Conservation (phyloP, 92 coral and sea anemone genomes). For the Paragorgia papillata region DNA sequence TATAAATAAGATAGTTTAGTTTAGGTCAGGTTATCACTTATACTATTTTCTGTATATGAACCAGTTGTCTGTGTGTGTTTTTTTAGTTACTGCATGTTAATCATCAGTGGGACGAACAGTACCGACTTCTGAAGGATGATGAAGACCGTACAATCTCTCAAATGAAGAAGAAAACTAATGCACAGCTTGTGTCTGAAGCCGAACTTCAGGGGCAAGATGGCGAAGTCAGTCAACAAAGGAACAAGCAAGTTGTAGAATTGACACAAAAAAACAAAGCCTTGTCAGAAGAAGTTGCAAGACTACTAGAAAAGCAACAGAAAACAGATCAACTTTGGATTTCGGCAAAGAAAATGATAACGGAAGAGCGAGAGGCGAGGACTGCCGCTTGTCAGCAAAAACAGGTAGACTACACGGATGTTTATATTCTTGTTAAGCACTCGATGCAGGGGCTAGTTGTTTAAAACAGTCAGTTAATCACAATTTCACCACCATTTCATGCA, state of each 20-base stretch:
- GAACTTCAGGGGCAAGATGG: neutral
- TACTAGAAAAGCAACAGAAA: slow-evolving; percentile 66
- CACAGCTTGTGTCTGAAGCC: neutral
- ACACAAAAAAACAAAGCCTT: slow-evolving; percentile 67
- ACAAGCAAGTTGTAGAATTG: slow-evolving; percentile 4
- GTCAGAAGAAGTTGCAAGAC: slow-evolving; percentile 70
- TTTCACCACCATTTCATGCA: too few species aligned
- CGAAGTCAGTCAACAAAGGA: neutral
- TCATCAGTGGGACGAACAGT: slow-evolving; percentile 43
- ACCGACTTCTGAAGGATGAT: slow-evolving; percentile 29
- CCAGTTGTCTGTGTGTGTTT: too few species aligned
- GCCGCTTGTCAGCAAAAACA: neutral
- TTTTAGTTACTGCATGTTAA: slow-evolving; percentile 14
- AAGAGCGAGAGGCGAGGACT: slow-evolving; percentile 14
- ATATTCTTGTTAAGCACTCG: too few species aligned
- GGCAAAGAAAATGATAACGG: slow-evolving; percentile 29
- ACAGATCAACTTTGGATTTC: slow-evolving; percentile 7
- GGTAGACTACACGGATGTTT: neutral
- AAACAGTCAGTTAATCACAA: too few species aligned
- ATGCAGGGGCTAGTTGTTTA: too few species aligned
- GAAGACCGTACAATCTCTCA: neutral
- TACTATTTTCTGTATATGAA: too few species aligned
- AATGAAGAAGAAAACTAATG: neutral
- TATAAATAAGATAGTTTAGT: too few species aligned
- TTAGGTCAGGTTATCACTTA: too few species aligned